Base-by-base conservation (phyloP, 2,888 invertebrate genomes). In the Ormyrus thymus region DNA sequence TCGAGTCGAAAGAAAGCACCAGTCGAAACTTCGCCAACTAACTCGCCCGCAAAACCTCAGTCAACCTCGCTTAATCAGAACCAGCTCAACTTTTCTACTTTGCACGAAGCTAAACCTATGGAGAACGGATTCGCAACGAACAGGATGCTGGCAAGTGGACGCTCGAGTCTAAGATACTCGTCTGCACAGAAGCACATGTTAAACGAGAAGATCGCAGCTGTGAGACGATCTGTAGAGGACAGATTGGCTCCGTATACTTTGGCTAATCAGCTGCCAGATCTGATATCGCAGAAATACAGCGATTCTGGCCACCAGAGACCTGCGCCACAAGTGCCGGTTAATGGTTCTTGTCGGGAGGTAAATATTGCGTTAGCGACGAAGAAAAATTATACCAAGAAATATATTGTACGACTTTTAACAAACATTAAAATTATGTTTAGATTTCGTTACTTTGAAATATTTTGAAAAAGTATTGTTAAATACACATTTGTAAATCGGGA, bases 181-280 rank as follows among this genome's bases (percentile, higher is more conserved):
- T 90, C 90, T 0, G 89, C 90, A 4, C 92, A 92, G 79, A 92
- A 92, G 82, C 85, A 92, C 1, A 88, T 90, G 79, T 84, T 92
- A 7, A 92, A 91, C 80, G 91, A 91, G 7, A 90, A 89, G 81
- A 86, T 91, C 6, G 85, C 85, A 0, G 83, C 85, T 0, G 81
- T 86, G 4, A 91, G 91, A 43, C 83, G 86, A 79, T 81, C 86
- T 58, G 82, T 84, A 4, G 89, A 88, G 10, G 87, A 87, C 5
- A 83, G 87, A 66, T 69, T 69, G 6, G 75, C 59, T 2, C 75
- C 80, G 0, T 78, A 66, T 6, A 58, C 58, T 4, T 53, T 72
- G 11, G 73, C 65, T 0, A 69, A 70, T 7, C 78, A 64, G 75
- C 81, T 89, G 48, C 88, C 89, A 0, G 87, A 89, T 83, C 82